These are phyloP conservation scores for Sesamia nonagrioides DNA, from an alignment of 1,140 invertebrate genomes.

Conservation along the genomic window DNA sequence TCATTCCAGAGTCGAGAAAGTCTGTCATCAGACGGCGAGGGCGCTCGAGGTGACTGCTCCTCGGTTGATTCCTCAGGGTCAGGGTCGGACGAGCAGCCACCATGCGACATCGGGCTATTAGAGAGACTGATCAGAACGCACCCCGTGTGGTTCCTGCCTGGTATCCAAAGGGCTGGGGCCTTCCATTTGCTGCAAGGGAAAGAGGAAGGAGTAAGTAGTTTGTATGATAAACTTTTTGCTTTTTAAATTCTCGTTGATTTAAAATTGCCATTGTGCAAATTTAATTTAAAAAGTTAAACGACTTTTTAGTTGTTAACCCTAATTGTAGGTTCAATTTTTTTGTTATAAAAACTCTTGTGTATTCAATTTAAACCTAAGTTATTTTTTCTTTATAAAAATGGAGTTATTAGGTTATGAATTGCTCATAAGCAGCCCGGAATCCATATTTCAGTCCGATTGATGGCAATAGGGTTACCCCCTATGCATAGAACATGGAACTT, in stretches of 20 bases:
- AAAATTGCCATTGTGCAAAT: not conserved
- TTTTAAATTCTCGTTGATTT: not conserved
- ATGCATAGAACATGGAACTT: too few species aligned
- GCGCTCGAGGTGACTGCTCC: conserved; percentile 84
- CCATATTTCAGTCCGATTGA: too few species aligned
- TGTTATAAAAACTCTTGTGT: too few species aligned
- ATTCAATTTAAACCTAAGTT: not conserved
- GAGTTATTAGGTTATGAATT: too few species aligned
- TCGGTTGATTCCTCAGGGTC: conserved; percentile 82
- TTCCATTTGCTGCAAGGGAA: conserved; percentile 97
- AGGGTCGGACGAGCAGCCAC: conserved; percentile 83
- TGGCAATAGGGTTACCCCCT: too few species aligned
- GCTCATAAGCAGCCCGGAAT: too few species aligned
- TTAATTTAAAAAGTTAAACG: not conserved
- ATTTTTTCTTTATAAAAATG: not conserved
- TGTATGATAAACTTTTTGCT: too few species aligned
- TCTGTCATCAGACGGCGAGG: conserved; percentile 84
- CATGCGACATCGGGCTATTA: conserved; percentile 94
- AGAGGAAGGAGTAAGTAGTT: conserved; percentile 93
- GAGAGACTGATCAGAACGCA: conserved; percentile 96
- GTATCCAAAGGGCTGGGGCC: conserved; percentile 96
- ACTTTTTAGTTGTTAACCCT: conserved; percentile 62
- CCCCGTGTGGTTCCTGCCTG: conserved; percentile 98
- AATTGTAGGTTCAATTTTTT: too few species aligned
- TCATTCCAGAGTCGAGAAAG: conserved; percentile 85